A percentile compares a stretch with the other conserved stretches of the same genome.
Conservation (phyloP, 35 echinoderm and acorn worm species). For the Apostichopus californicus region DNA sequence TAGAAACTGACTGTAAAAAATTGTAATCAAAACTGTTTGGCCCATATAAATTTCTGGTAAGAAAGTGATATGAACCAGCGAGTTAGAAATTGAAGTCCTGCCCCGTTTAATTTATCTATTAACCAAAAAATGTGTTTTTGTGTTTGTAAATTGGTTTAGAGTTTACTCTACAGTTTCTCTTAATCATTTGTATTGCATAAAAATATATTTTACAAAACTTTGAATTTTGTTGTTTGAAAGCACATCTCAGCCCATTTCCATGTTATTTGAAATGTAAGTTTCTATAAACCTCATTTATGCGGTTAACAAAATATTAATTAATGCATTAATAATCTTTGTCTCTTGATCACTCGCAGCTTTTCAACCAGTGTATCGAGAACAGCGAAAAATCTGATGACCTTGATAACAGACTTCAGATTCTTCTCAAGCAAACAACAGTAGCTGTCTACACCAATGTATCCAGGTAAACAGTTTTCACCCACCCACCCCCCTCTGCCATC, state of each 20-base stretch:
- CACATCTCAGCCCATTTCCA: not conserved
- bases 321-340: not conserved
- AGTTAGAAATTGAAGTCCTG: not conserved
- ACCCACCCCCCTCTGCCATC: not conserved
- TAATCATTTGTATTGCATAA: too few relatives aligned
- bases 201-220: not conserved
- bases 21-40: too few relatives aligned
- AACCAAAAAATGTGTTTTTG: too few relatives aligned
- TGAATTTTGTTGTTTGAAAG: not conserved
- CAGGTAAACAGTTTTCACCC: slow-evolving; percentile 36
- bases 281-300: not conserved
- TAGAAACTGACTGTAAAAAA: too few relatives aligned
- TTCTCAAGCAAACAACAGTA: slow-evolving; percentile 78
- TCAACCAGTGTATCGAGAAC: slow-evolving; percentile 94
- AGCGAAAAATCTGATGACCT: slow-evolving; percentile 97
- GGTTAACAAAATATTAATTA: not conserved
- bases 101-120: too few relatives aligned
- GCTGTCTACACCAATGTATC: slow-evolving; percentile 92
- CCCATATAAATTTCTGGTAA: too few relatives aligned
- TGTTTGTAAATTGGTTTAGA: too few relatives aligned
- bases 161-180: too few relatives aligned
- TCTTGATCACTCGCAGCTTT: slow-evolving; percentile 58
- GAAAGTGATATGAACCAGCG: too few relatives aligned
- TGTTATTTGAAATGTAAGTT: too few relatives aligned
- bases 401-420: slow-evolving; percentile 63